These are phyloP conservation scores for Holacanthella duospinosa DNA, from an alignment of 2,888 invertebrate species.

Conservation along the genomic window DNA sequence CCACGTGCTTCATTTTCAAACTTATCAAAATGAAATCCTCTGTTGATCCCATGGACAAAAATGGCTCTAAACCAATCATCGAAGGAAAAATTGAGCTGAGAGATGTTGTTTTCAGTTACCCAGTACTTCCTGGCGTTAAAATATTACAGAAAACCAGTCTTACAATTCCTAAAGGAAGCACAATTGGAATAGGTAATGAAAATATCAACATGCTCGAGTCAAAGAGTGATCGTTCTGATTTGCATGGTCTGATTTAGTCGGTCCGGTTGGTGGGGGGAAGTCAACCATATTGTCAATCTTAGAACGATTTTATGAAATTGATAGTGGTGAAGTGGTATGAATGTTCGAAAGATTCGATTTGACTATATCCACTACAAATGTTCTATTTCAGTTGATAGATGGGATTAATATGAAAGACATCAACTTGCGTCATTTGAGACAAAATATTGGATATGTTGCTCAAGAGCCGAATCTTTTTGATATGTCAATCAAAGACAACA, in stretches of 20 bases:
- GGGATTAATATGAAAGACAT: neutral
- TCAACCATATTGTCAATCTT: neutral
- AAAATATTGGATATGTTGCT: neutral
- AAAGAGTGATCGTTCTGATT: too few relatives aligned
- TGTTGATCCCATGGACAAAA: slow-evolving; percentile 44
- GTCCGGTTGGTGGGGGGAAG: neutral
- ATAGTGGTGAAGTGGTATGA: neutral
- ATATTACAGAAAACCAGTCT: slow-evolving; percentile 59
- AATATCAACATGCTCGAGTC: too few relatives aligned
- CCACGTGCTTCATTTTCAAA: slow-evolving; percentile 41
- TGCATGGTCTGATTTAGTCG: too few relatives aligned
- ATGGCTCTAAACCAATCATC: slow-evolving; percentile 45
- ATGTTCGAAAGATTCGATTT: neutral
- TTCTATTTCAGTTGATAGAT: neutral
- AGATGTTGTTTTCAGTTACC: slow-evolving; percentile 62
- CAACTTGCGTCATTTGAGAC: neutral
- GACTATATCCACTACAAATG: neutral
- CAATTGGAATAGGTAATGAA: slow-evolving; percentile 60
- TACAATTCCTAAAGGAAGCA: slow-evolving; percentile 45
- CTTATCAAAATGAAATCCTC: slow-evolving; percentile 41
- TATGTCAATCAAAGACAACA: neutral
- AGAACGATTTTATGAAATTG: neutral
- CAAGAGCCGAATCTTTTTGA: slow-evolving; percentile 1
- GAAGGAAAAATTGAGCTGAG: slow-evolving; percentile 59
- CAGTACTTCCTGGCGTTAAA: slow-evolving; percentile 57